phyloP scores from a whole-genome alignment of 2,888 invertebrate genomes.

The Cynaeus angustus region DNA sequence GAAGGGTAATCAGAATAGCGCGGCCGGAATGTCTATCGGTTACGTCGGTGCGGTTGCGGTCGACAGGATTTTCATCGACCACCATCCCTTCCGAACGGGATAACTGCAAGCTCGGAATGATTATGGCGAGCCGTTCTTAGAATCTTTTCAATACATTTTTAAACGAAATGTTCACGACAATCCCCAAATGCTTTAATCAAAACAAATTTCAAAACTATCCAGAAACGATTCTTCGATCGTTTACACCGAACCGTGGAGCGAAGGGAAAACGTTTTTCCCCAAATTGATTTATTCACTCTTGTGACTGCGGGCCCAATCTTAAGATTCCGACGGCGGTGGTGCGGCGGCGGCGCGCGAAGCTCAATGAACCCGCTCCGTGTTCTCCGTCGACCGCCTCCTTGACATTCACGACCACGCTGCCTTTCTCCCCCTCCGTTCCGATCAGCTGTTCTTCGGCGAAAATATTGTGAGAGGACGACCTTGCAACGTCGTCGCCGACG shows the following conservation, averaged over 20 bases:
- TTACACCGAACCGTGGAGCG: no score
- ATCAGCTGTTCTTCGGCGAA: slow-evolving; percentile 56
- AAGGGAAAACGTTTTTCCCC: background rate
- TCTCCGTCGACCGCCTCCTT: slow-evolving; percentile 50
- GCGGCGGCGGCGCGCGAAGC: slow-evolving; percentile 45
- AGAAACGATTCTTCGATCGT: no score
- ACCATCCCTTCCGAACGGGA: slow-evolving; percentile 23
- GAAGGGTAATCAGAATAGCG: slow-evolving; percentile 58
- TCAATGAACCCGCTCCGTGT: slow-evolving; percentile 47
- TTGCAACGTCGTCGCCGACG: slow-evolving; percentile 55
- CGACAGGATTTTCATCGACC: slow-evolving; percentile 51
- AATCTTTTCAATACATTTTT: no score
- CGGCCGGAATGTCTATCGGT: slow-evolving; percentile 61
- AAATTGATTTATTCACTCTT: slow-evolving; percentile 59
- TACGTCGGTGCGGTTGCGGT: slow-evolving; percentile 60
- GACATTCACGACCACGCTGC: slow-evolving; percentile 57
- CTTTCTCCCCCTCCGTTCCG: slow-evolving; percentile 22
- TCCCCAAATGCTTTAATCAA: no score
- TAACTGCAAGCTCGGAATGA: slow-evolving; percentile 1
- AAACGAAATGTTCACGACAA: no score
- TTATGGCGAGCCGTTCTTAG: background rate
- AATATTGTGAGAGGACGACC: slow-evolving; percentile 61
- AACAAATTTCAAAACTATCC: no score
- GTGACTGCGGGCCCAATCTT: slow-evolving; percentile 54
- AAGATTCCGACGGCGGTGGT: slow-evolving; percentile 52